Evolutionary conservation across 1,140 invertebrate species (phyloP).

Genomic region (Venustaconcha ellipsiformis): DNA sequence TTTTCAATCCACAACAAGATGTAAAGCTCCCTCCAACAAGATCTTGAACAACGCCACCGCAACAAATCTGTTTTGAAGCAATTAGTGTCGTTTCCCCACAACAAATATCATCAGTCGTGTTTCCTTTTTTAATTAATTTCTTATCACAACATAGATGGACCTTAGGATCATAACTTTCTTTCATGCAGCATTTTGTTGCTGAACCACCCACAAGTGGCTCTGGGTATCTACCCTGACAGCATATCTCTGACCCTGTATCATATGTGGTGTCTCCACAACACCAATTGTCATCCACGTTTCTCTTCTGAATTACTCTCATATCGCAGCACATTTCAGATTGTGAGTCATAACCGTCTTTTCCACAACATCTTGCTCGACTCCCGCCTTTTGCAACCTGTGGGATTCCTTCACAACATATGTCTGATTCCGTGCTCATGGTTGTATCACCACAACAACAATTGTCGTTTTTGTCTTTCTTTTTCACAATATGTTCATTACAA

Average conservation of each 20-base stretch:
- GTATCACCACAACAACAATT: conserved; percentile 15
- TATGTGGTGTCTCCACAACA: conserved; percentile 17
- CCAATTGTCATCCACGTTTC: conserved; percentile 10
- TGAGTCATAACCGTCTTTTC: conserved; percentile 4
- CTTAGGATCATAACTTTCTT: background rate
- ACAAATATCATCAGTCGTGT: conserved; percentile 13
- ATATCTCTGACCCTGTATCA: conserved; percentile 3
- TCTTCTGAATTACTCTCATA: conserved; percentile 11
- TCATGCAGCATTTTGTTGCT: conserved; percentile 6
- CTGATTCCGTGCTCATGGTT: conserved; percentile 3
- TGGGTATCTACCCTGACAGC: conserved; percentile 2
- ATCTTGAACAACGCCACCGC: background rate
- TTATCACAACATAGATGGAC: conserved; percentile 9
- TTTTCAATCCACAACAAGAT: conserved; percentile 24
- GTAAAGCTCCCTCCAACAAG: conserved; percentile 15
- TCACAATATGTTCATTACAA: conserved; percentile 2
- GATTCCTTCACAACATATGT: conserved; percentile 16
- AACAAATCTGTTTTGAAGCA: conserved; percentile 18
- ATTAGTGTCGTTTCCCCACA: conserved; percentile 20
- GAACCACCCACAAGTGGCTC: background rate
- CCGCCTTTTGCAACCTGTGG: background rate
- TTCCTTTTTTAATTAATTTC: background rate
- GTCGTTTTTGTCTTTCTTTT: conserved; percentile 4
- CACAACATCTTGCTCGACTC: conserved; percentile 1
- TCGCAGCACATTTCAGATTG: conserved; percentile 26